These are phyloP conservation scores for Drosophila oshimai DNA, from an alignment of 1,140 invertebrate genomes.

Conservation along the genomic window DNA sequence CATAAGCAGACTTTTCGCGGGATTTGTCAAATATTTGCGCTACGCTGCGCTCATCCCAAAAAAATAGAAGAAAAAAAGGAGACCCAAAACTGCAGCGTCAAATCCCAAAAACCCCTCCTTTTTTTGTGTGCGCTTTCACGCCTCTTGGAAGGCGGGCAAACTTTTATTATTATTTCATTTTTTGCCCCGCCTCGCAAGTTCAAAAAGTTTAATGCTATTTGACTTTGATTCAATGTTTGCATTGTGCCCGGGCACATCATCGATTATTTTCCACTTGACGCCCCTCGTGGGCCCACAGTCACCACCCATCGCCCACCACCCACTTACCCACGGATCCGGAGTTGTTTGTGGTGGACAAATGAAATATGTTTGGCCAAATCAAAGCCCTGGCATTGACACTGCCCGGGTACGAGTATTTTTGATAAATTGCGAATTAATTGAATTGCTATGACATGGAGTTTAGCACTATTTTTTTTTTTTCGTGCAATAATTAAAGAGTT, in stretches of 20 bases:
- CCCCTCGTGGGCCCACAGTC: conserved; percentile 18
- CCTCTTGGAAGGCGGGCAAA: conserved; percentile 40
- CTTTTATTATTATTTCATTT: conserved; percentile 51
- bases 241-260: conserved; percentile 55
- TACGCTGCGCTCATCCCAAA: conserved; percentile 68
- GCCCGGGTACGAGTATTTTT: conserved; percentile 29
- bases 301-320: background rate
- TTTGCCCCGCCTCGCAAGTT: conserved; percentile 57
- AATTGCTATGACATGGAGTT: conserved; percentile 46
- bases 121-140: conserved; percentile 46
- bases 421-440: conserved; percentile 50
- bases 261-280: conserved; percentile 62
- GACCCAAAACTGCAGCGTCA: conserved; percentile 23
- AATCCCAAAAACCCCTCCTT: conserved; percentile 25
- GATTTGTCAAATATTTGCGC: conserved; percentile 80
- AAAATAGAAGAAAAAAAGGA: background rate
- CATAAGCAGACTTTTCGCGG: conserved; percentile 77
- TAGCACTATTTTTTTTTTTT: conserved; percentile 35
- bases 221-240: conserved; percentile 80
- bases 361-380: conserved; percentile 46
- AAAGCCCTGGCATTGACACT: conserved; percentile 36
- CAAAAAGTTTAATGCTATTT: conserved; percentile 78
- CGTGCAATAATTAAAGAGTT: conserved; percentile 41
- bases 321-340: background rate
- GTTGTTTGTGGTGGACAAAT: conserved; percentile 50